These are phyloP conservation scores for Sesia apiformis DNA, from an alignment of 2,888 invertebrate genomes.

Conservation along the genomic window DNA sequence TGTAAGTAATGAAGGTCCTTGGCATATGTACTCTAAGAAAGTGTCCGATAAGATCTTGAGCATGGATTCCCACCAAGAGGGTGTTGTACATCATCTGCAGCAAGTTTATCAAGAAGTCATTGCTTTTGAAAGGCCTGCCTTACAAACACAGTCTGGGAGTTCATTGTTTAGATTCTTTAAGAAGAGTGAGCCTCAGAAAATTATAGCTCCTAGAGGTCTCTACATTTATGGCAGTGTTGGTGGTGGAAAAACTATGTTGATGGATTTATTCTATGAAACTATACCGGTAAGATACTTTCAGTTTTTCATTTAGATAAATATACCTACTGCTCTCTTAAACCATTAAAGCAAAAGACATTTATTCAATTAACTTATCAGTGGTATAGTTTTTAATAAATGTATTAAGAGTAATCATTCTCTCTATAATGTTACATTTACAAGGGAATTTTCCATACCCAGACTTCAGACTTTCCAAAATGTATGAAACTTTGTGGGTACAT, in stretches of 20 bases:
- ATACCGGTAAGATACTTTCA: conserved; percentile 27
- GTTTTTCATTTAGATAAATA: too few species aligned
- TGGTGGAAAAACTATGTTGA: conserved; percentile 98
- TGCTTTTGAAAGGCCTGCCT: conserved; percentile 62
- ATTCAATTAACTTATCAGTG: not conserved
- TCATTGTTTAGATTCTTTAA: conserved; percentile 51
- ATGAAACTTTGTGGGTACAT: too few species aligned
- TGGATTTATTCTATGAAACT: conserved; percentile 95
- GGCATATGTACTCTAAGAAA: conserved; percentile 70
- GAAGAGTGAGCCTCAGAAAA: conserved; percentile 47
- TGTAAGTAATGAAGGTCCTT: conserved; percentile 48
- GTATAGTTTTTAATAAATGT: too few species aligned
- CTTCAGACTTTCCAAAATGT: too few species aligned
- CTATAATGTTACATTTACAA: too few species aligned
- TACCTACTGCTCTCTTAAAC: too few species aligned
- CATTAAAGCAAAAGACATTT: not conserved
- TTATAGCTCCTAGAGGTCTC: conserved; percentile 82
- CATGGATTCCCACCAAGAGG: conserved; percentile 82
- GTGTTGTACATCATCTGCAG: conserved; percentile 81
- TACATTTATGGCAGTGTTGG: conserved; percentile 94
- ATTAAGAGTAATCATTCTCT: too few species aligned
- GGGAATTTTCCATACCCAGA: too few species aligned
- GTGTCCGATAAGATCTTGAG: conserved; percentile 74
- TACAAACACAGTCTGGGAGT: conserved; percentile 21
- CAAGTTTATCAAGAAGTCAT: conserved; percentile 78